Evolutionary conservation across 2,888 invertebrate species (phyloP), one percentile per base, ranked within the genome.

Genomic region (Lasioglossum marginatum): DNA sequence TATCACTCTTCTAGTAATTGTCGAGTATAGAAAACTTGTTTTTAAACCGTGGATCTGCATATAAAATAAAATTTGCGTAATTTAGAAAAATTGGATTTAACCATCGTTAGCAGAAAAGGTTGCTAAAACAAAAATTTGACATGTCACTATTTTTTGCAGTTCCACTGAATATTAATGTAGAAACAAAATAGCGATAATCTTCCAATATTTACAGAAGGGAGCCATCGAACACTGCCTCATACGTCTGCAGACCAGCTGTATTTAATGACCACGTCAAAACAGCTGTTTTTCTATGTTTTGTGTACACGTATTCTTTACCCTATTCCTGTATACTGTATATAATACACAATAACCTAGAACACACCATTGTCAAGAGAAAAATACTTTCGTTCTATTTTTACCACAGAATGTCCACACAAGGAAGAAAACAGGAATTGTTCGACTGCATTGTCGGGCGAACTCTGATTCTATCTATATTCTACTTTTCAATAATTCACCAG

Each of bases 231-330:
- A 63, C 45, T 14, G 12, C 5, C 27, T 31, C 27, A 72, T 31
- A 8, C 8, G 23, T 52, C 52, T 52, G 52, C 8, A 52, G 23
- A 23, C 6, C 23, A 52, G 52, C 52, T 52, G 52, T 52, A 23
- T 23, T 8, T 63, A 72, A 31, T 66, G 63, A 34, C 52, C 57
- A 31, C n/a, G 23, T 8, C 0, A 16, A 23, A 31, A 43, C 75
- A 79, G 66, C 43, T 83, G 79, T 85, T 16, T n/a, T 73, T 52
- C 48, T 34, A 31, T 27, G 19, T 27, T 45, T 45, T 57, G n/a
- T 57, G 80, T 71, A 48, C 19, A 37, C 31, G 19, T 10, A 10
- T 63, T 19, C 23, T 16, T 75, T 48, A 63, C 48, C 16, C 23
- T 8, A 19, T 31, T 66, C 19, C 16, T 72, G 45, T 83, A 19